Base-by-base conservation (phyloP, 30 jellyfish, hydroid and myxozoan genomes). In the Aurelia sp. region DNA sequence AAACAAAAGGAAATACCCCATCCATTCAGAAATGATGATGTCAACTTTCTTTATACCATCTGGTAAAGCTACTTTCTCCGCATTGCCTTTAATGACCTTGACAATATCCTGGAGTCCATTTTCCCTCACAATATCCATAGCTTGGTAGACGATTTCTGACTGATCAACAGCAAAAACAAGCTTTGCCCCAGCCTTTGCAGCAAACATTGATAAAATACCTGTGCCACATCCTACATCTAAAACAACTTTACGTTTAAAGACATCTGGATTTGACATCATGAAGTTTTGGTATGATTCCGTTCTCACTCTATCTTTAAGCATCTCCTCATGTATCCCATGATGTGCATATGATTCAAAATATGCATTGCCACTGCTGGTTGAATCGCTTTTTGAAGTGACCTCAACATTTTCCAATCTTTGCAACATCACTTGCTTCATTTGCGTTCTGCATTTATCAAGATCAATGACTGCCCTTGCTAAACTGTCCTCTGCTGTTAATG, bases 181-280 rank as follows among this genome's bases (percentile, higher is more conserved):
- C 64, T 82, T 79, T 40, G 99, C 99, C 3, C 99, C 98, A 7
- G 97, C 97, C 64, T 84, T 66, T 21, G 98, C 98, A 60, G 98
- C 97, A 88, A 94, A 89, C 98, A 94, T 88, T 51, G 98, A 88
- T 51, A 94, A 76, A 20, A 94, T 80, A 3, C 97, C 94, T 24
- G 99, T 95, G 63, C 97, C 97, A 63, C 97, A 95, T 24, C 97
- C 97, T n/a, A 95, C 74, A 74, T 95, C 97, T 41, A 89, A 78
- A 24, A 89, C 97, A 33, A 74, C 67, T 67, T 91, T 90, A 67
- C 66, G 93, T 51, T 81, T 71, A 70, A 95, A 90, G 0, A 74
- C 24, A 16, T 80, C 82, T 2, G 69, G 24, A 70, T 94, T 94
- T 7, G 84, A 53, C 63, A 48, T 9, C 63, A 94, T 88, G 30